phyloP scores from a whole-genome alignment of 2,888 invertebrate species.

The Actias luna region DNA sequence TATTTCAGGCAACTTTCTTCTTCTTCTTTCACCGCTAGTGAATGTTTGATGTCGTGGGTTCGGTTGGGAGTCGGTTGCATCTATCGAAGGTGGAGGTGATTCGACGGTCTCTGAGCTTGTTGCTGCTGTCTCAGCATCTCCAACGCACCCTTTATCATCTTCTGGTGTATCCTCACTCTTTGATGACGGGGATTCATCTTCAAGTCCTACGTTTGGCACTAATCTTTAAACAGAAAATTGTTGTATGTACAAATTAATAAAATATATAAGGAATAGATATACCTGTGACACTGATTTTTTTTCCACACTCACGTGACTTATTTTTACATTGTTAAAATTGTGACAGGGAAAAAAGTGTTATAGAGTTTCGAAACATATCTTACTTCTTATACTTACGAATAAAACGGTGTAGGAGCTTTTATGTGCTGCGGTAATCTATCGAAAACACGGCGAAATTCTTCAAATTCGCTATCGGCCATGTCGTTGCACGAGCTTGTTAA shows the following conservation, averaged over 20 bases:
- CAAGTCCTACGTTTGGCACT: conserved; percentile 91
- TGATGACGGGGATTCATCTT: conserved; percentile 91
- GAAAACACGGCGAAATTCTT: conserved; percentile 94
- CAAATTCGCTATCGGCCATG: conserved; percentile 97
- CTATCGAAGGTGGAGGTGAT: conserved; percentile 54
- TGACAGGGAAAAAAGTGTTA: conserved; percentile 14
- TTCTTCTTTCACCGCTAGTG: conserved; percentile 83
- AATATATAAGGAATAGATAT: neutral
- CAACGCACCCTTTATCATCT: conserved; percentile 82
- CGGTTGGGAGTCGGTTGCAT: conserved; percentile 51
- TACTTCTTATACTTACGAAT: conserved; percentile 88
- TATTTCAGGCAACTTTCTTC: conserved; percentile 93
- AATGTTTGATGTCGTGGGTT: conserved; percentile 67
- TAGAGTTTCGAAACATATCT: conserved; percentile 17
- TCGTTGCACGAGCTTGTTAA: conserved; percentile 87
- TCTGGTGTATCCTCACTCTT: conserved; percentile 87
- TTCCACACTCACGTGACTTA: conserved; percentile 37
- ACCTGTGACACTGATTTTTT: conserved; percentile 21
- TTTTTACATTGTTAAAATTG: conserved; percentile 21
- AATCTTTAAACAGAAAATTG: conserved; percentile 77
- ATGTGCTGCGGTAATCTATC: conserved; percentile 90
- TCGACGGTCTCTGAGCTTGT: conserved; percentile 40
- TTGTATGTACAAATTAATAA: neutral
- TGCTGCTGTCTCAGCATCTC: conserved; percentile 71
- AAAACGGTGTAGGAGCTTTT: conserved; percentile 90